Percentiles rank a stretch among this genome's conserved stretches.
These are phyloP conservation scores for Thera britannica DNA, from an alignment of 2,888 invertebrate genomes.

Conservation along the genomic window DNA sequence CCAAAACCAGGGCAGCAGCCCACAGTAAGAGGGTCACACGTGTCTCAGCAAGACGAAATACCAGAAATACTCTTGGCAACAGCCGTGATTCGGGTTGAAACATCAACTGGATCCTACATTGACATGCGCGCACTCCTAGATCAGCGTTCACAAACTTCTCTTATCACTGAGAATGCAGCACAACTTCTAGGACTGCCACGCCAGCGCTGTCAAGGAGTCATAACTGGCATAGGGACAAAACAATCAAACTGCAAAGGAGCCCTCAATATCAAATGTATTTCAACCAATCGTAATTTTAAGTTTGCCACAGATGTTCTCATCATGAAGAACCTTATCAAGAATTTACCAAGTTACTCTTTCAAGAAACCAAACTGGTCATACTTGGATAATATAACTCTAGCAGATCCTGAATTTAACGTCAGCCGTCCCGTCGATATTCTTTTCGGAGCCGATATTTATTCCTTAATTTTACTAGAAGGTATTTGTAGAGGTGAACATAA, in stretches of 20 bases:
- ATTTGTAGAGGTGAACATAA: too few species aligned
- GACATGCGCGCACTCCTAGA: conserved; percentile 1
- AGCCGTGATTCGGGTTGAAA: background rate
- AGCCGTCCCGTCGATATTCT: conserved; percentile 1
- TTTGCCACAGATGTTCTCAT: background rate
- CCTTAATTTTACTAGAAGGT: background rate
- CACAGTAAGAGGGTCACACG: background rate
- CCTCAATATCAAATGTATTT: background rate
- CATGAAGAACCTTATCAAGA: conserved; percentile 1
- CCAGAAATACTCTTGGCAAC: conserved; percentile 4
- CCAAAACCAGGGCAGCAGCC: too few species aligned
- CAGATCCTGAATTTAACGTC: conserved; percentile 5
- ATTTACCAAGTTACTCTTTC: background rate
- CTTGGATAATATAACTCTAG: background rate
- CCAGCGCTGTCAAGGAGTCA: background rate
- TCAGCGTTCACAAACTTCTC: conserved; percentile 6
- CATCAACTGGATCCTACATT: background rate
- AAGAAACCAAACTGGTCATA: background rate
- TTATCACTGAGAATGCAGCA: conserved; percentile 4
- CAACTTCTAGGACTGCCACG: background rate
- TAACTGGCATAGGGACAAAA: background rate
- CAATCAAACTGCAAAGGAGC: background rate
- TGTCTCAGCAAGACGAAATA: background rate
- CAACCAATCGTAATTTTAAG: background rate
- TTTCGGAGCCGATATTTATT: background rate